These are phyloP conservation scores for Myopa testacea DNA, from an alignment of 2,888 invertebrate genomes.

Conservation along the genomic window DNA sequence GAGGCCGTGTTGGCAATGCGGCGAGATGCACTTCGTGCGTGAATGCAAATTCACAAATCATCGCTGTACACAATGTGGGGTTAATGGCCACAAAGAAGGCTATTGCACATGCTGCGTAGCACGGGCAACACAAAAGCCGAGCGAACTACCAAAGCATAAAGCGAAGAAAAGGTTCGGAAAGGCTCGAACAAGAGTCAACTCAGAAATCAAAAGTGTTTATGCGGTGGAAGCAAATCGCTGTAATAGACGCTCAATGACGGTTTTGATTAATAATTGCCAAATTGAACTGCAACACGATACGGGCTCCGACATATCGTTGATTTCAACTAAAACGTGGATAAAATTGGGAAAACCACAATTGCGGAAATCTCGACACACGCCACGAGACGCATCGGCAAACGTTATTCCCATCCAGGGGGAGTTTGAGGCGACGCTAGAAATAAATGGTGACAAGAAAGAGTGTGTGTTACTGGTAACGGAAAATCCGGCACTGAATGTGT, in stretches of 20 bases:
- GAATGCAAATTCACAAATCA: constrained; percentile 41
- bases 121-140: constrained; percentile 10
- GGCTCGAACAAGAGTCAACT: constrained; percentile 28
- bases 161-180: background rate
- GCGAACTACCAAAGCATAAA: background rate
- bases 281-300: background rate
- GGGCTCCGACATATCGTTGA: background rate
- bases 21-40: constrained; percentile 42
- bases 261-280: background rate
- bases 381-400: constrained; percentile 43
- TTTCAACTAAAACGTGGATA: constrained; percentile 25
- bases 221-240: background rate
- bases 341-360: constrained; percentile 35
- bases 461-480: too few relatives aligned
- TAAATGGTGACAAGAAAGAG: too few relatives aligned
- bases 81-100: constrained; percentile 42
- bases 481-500: too few relatives aligned
- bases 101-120: constrained; percentile 40
- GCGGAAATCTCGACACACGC: constrained; percentile 23
- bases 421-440: background rate
- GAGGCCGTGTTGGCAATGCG: constrained; percentile 30
- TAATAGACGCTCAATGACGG: background rate
- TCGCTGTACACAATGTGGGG: constrained; percentile 42
- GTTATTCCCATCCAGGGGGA: constrained; percentile 36
- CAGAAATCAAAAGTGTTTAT: constrained; percentile 27